phyloP scores from a whole-genome alignment of 2,113 vertebrate species.

The Mustelus asterias region DNA sequence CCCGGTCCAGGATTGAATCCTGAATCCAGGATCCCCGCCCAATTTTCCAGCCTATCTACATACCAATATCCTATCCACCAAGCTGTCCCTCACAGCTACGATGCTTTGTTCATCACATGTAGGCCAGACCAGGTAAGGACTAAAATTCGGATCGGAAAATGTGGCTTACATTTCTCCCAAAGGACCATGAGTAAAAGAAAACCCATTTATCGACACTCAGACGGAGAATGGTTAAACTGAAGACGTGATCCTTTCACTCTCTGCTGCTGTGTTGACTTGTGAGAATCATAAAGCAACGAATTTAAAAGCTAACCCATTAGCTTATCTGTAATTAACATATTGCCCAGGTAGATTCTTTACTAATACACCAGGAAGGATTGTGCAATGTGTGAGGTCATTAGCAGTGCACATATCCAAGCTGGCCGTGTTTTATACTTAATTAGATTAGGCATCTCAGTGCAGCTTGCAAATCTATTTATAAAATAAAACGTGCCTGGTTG shows the following conservation, averaged over 20 bases:
- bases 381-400: neutral
- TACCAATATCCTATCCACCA: no score
- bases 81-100: no score
- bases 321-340: conserved; percentile 11
- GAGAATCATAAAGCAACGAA: neutral
- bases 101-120: no score
- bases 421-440: neutral
- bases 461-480: neutral
- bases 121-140: no score
- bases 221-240: neutral
- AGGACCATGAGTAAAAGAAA: neutral
- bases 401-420: neutral
- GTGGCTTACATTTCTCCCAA: neutral
- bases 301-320: conserved; percentile 12
- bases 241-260: neutral
- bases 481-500: neutral
- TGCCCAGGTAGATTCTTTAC: neutral
- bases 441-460: neutral
- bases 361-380: neutral
- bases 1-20: no score
- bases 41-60: no score
- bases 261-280: neutral
- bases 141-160: neutral
- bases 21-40: no score
- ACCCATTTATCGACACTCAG: neutral